A percentile compares a stretch with the other conserved stretches of the same genome.
These are phyloP conservation scores for Circaetus gallicus DNA, from an alignment of 2,113 vertebrate genomes.

Conservation along the genomic window DNA sequence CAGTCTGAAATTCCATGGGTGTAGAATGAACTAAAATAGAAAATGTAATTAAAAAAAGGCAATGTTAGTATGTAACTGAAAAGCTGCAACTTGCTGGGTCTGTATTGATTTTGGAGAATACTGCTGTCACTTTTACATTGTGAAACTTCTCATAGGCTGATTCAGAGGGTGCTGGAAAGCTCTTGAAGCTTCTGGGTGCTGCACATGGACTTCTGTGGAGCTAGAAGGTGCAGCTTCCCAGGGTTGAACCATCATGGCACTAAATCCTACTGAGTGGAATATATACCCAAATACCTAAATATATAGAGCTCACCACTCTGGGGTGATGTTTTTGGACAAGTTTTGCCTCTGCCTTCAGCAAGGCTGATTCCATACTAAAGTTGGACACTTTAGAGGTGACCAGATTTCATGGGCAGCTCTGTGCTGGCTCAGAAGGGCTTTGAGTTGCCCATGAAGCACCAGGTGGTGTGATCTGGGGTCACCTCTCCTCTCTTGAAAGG, in stretches of 20 bases:
- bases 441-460: not conserved
- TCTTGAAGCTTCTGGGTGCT: not conserved
- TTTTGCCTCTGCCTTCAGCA: not conserved
- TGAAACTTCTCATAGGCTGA: not conserved
- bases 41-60: not conserved
- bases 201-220: not conserved
- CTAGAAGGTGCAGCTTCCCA: not conserved
- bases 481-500: not conserved
- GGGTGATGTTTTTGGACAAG: not conserved
- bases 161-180: not conserved
- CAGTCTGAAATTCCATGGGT: not conserved
- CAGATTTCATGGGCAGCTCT: not conserved
- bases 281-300: not conserved
- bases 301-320: accelerated
- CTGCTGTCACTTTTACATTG: not conserved
- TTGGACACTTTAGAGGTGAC: not conserved
- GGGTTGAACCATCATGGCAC: not conserved
- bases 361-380: not conserved
- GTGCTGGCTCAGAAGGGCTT: not conserved
- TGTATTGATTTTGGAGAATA: not conserved
- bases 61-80: not conserved
- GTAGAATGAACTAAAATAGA: not conserved
- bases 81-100: not conserved
- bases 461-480: not conserved
- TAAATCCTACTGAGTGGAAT: not conserved